These are phyloP conservation scores for Setophaga kirtlandii DNA, from an alignment of 2,113 vertebrate species.

Conservation along the genomic window DNA sequence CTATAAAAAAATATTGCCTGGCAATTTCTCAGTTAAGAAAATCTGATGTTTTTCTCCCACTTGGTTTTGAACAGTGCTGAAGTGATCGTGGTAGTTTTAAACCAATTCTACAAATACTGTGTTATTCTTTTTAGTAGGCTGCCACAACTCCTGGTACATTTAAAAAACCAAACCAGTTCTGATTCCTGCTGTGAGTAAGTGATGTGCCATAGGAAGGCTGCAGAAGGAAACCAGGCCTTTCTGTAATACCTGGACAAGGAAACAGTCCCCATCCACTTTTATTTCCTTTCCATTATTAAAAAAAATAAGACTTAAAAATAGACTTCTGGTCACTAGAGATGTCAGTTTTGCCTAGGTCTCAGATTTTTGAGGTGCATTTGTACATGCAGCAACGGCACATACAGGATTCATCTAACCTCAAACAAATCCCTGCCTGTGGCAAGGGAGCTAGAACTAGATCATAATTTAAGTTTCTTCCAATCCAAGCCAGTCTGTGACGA, in stretches of 20 bases:
- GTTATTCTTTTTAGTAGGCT: background rate
- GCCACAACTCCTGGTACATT: background rate
- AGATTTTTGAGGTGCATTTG: background rate
- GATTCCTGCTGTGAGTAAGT: background rate
- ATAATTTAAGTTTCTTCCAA: background rate
- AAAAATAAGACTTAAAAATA: background rate
- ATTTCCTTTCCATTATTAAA: background rate
- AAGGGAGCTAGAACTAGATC: background rate
- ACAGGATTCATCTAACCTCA: background rate
- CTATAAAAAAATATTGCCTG: background rate
- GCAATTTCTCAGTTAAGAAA: slow-evolving; percentile 1
- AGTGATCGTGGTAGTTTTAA: background rate
- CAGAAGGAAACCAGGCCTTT: background rate
- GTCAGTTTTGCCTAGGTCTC: background rate
- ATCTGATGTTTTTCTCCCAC: slow-evolving; percentile 12
- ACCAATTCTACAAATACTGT: background rate
- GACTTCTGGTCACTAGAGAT: background rate
- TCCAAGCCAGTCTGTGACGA: background rate
- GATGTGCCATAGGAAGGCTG: background rate
- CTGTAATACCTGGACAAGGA: background rate
- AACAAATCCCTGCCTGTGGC: background rate
- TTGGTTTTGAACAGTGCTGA: background rate
- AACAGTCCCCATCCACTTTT: background rate
- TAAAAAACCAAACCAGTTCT: background rate
- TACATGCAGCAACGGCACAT: background rate